Evolutionary conservation across 1,140 invertebrate genomes (phyloP).

Genomic region (Araneus ventricosus): DNA sequence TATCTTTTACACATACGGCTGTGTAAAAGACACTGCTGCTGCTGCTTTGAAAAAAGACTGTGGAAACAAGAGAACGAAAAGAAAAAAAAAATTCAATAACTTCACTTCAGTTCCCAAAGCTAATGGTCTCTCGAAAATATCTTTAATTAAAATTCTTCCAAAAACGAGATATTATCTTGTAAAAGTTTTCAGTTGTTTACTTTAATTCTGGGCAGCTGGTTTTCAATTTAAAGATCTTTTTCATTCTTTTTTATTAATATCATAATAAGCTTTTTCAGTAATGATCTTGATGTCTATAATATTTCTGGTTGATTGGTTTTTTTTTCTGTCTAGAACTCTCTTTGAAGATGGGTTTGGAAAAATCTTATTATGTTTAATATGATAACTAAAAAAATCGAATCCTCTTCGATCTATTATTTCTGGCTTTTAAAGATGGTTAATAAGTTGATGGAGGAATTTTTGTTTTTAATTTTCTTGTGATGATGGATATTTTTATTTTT

Average conservation of each 20-base stretch:
- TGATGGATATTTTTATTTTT: background rate
- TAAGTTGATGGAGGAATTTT: background rate
- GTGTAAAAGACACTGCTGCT: background rate
- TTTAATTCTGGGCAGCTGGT: constrained; percentile 20
- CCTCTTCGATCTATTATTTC: background rate
- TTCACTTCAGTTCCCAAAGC: background rate
- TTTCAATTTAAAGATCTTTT: constrained; percentile 14
- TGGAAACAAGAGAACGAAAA: too few species aligned
- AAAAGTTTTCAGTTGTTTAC: constrained; percentile 47
- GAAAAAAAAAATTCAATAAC: constrained; percentile 1
- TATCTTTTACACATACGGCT: constrained; percentile 23
- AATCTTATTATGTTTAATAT: constrained; percentile 29
- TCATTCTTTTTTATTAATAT: background rate
- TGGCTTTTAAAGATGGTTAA: background rate
- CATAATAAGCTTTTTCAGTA: constrained; percentile 19
- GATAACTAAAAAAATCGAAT: background rate
- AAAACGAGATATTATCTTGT: constrained; percentile 45
- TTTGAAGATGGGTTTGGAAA: constrained; percentile 3
- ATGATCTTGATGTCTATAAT: background rate
- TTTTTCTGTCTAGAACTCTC: background rate
- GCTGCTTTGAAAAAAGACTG: background rate
- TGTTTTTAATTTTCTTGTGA: background rate
- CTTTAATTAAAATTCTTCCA: constrained; percentile 48
- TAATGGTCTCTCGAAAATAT: constrained; percentile 44
- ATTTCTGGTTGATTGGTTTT: background rate